A percentile compares a stretch with the other conserved stretches of the same genome.
Conservation (phyloP, 2,797 vertebrate species). For the Chloroceryle amazona region DNA sequence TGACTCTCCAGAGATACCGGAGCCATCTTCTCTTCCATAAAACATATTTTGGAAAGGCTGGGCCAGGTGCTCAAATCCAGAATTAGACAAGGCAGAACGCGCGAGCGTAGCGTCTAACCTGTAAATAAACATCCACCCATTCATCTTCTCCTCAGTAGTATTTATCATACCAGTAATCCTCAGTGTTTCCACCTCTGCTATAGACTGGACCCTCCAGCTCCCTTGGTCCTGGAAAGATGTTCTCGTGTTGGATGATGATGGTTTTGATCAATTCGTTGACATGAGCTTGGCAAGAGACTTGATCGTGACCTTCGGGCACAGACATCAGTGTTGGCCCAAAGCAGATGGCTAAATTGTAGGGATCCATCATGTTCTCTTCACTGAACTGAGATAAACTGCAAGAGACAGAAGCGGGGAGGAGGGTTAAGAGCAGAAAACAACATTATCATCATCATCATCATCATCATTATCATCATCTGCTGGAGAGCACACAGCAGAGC, state of each 20-base stretch:
- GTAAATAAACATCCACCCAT: not conserved
- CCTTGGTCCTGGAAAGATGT: slow-evolving; percentile 90
- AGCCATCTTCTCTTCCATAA: not conserved
- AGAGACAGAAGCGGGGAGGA: slow-evolving; percentile 3
- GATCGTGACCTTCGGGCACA: slow-evolving; percentile 94
- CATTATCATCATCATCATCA: not conserved
- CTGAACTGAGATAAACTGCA: slow-evolving; percentile 96
- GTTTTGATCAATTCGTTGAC: slow-evolving; percentile 99
- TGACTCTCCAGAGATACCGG: not conserved
- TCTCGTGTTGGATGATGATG: slow-evolving; percentile 97
- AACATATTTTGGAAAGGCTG: not conserved
- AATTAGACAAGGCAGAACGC: not conserved
- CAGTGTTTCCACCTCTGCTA: slow-evolving; percentile 85
- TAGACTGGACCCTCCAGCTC: slow-evolving; percentile 94
- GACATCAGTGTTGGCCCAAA: slow-evolving; percentile 98
- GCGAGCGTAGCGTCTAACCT: not conserved
- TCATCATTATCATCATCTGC: not conserved
- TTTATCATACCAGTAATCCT: slow-evolving; percentile 92
- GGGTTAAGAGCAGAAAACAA: slow-evolving; percentile 1
- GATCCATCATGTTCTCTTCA: slow-evolving; percentile 99
- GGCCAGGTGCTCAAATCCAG: not conserved
- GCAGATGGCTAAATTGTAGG: slow-evolving; percentile 98
- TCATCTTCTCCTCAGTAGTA: not conserved
- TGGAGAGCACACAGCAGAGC: not conserved
- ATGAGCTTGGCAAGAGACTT: slow-evolving; percentile 97